Evolutionary conservation across 2,797 vertebrate species (phyloP).

Genomic region (Eulemur coronatus): DNA sequence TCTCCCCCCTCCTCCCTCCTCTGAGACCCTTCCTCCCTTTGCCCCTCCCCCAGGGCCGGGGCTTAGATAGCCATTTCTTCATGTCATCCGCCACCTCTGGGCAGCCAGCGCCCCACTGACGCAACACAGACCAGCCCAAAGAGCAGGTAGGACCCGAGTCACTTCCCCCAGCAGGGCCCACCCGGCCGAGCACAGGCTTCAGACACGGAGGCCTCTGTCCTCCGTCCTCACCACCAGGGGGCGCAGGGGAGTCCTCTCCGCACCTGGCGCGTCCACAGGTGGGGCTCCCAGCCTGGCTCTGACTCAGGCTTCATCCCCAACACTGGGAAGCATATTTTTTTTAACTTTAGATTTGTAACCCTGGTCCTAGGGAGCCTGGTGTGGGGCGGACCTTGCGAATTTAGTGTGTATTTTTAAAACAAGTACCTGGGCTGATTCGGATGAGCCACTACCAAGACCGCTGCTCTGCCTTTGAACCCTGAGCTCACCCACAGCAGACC

Average conservation of each 20-base stretch:
- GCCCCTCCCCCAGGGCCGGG: not conserved
- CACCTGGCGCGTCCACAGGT: not conserved
- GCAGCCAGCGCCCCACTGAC: constrained; percentile 82
- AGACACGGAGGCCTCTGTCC: constrained; percentile 47
- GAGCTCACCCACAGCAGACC: not conserved
- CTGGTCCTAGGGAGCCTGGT: not conserved
- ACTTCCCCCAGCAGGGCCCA: constrained; percentile 80
- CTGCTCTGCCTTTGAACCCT: accelerated
- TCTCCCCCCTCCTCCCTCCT: constrained; percentile 26
- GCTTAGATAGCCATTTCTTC: constrained; percentile 82
- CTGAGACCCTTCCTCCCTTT: not conserved
- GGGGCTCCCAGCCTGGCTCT: too few species aligned
- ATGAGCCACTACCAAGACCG: accelerated
- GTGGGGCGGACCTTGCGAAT: not conserved
- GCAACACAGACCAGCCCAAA: constrained; percentile 85
- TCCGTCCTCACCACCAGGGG: constrained; percentile 54
- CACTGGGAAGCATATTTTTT: not conserved
- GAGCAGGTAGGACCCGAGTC: constrained; percentile 81
- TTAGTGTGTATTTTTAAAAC: not conserved
- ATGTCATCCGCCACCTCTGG: constrained; percentile 83
- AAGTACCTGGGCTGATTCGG: not conserved
- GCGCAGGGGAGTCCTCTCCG: not conserved
- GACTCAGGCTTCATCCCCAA: not conserved
- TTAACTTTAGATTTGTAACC: not conserved
- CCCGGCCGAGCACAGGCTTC: constrained; percentile 76